Conservation (phyloP, 2,888 invertebrate genomes). For the Hypsopygia costalis region DNA sequence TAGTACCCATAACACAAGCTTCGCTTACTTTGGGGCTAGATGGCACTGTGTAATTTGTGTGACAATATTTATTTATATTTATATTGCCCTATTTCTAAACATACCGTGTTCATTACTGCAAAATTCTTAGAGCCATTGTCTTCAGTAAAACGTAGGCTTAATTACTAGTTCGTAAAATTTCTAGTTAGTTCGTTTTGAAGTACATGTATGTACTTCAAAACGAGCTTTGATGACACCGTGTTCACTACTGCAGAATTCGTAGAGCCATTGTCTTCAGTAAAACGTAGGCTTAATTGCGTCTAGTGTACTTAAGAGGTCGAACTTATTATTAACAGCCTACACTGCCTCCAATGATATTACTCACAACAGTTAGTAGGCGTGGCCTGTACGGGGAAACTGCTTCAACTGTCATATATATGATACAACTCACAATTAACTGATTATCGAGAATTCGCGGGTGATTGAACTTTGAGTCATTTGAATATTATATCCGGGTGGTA, state of each 20-base stretch:
- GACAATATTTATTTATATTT: no score
- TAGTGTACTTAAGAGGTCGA: not conserved
- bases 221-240: no score
- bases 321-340: not conserved
- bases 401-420: conserved; percentile 11
- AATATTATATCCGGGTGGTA: conserved; percentile 5
- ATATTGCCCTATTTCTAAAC: no score
- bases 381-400: conserved; percentile 3
- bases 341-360: not conserved
- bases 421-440: conserved; percentile 15
- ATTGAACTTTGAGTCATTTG: conserved; percentile 7
- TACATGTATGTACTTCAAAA: no score
- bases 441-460: conserved; percentile 18
- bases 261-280: not conserved
- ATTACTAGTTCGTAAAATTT: no score
- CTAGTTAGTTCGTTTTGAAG: no score
- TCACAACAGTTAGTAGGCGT: conserved; percentile 1
- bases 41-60: no score
- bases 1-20: no score
- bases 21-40: no score
- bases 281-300: not conserved
- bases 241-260: not conserved
- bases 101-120: no score
- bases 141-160: no score
- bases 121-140: no score